A percentile compares a stretch with the other conserved stretches of the same genome.
phyloP scores from a whole-genome alignment of 2,888 invertebrate species.

The Sympetrum striolatum region DNA sequence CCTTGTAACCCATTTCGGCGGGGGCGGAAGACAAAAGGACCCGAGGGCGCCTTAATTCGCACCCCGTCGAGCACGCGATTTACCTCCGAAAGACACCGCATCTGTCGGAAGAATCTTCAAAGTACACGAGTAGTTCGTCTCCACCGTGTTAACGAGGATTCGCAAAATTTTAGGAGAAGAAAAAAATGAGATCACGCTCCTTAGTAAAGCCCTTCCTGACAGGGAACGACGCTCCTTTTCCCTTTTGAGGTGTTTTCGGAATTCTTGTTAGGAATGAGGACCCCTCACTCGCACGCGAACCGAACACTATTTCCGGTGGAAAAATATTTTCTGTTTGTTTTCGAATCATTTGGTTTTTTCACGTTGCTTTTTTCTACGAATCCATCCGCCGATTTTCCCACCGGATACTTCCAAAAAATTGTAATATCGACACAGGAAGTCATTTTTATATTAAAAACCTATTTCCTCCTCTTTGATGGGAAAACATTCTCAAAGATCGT shows the following conservation, averaged over 20 bases:
- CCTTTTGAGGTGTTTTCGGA: not conserved
- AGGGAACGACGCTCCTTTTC: not conserved
- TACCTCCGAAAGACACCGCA: not conserved
- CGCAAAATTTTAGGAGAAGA: not conserved
- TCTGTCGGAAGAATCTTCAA: not conserved
- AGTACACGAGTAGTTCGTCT: not conserved
- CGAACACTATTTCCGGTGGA: not conserved
- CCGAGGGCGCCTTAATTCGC: not conserved
- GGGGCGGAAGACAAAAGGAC: not conserved
- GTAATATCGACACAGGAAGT: too few species aligned
- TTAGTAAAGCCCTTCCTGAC: not conserved
- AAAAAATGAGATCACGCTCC: not conserved
- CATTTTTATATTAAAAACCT: too few species aligned
- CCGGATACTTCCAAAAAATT: too few species aligned
- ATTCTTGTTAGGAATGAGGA: not conserved
- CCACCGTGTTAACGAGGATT: not conserved
- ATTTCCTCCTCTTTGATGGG: too few species aligned
- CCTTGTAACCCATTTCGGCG: not conserved
- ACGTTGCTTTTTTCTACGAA: too few species aligned
- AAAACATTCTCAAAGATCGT: too few species aligned
- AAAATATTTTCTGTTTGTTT: not conserved
- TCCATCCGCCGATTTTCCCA: too few species aligned
- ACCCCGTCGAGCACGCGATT: not conserved
- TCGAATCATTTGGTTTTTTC: not conserved
- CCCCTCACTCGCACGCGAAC: not conserved